Evolutionary conservation across 2,888 invertebrate species (phyloP), one percentile per base, ranked within the genome.

Genomic region (Luffia ferchaultella): DNA sequence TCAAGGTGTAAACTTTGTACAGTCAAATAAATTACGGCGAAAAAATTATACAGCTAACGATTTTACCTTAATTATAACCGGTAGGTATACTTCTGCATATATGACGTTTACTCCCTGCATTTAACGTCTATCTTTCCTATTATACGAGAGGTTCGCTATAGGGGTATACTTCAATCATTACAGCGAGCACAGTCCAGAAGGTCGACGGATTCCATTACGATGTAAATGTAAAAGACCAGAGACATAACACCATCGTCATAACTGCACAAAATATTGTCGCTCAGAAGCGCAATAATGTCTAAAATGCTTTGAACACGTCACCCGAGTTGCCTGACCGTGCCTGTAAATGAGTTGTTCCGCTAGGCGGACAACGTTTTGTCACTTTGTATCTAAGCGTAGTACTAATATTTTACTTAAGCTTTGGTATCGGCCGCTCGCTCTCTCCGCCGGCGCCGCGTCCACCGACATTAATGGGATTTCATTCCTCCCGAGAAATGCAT

Each of bases 401-500:
- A n/a, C n/a, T n/a, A n/a, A n/a, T n/a, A n/a, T n/a, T n/a, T n/a
- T n/a, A 9, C 12, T 12, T 40, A 40, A 7, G 12, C 40, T 40
- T 40, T 40, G 12, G 7, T 40, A 7, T 40, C 9, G 43, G 9
- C n/a, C 40, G 40, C 17, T 9, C 47, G 41, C 48, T 16, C 48
- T 30, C 48, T 18, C 42, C 47, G 40, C 47, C 40, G 30, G 16
- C 20, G 20, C 48, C 42, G 48, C 42, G 77, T 76, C 76, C 74
- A 63, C 68, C 65, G 68, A 70, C 73, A 76, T 76, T 80, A 80
- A 82, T 76, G 76, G 76, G 76, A 74, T 79, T 78, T 78, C 79
- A 79, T 78, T 76, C 75, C 82, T 76, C 80, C 59, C 57, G 82
- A 76, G 82, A 67, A 73, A 76, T 77, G 78, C 76, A 78, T 78